Evolutionary conservation across 2,113 vertebrate genomes (phyloP).

Genomic region (Engystomops pustulosus): DNA sequence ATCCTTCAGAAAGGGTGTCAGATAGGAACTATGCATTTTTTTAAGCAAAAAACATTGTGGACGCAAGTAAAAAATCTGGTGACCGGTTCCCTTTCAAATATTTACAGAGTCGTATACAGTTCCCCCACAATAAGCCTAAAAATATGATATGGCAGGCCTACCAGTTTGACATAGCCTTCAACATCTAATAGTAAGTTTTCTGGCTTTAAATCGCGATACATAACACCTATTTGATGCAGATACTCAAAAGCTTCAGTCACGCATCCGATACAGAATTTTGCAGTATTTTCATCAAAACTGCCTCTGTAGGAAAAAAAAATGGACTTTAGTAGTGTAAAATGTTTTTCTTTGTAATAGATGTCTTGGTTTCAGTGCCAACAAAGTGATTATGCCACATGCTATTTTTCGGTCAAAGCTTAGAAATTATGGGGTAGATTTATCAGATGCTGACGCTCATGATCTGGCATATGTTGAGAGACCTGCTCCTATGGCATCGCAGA

Average conservation of each 20-base stretch:
- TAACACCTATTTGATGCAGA: constrained; percentile 85
- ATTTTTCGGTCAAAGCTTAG: background rate
- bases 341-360: too few species aligned
- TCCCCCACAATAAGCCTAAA: too few species aligned
- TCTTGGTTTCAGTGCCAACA: constrained; percentile 4
- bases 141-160: constrained; percentile 63
- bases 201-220: constrained; percentile 93
- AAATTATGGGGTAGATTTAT: background rate
- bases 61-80: too few species aligned
- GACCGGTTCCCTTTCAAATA: too few species aligned
- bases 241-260: constrained; percentile 94
- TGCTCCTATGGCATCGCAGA: too few species aligned
- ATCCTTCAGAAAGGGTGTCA: too few species aligned
- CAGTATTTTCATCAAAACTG: constrained; percentile 88
- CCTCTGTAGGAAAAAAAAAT: constrained; percentile 77
- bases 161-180: constrained; percentile 92
- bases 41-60: too few species aligned
- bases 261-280: constrained; percentile 90
- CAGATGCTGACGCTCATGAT: too few species aligned
- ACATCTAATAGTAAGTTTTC: constrained; percentile 92
- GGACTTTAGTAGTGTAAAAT: background rate
- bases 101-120: too few species aligned
- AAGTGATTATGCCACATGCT: constrained; percentile 1
- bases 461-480: too few species aligned
- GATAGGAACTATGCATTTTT: too few species aligned